Base-by-base conservation (phyloP, 2,888 invertebrate genomes). In the Hirtodrosophila alboralis region DNA sequence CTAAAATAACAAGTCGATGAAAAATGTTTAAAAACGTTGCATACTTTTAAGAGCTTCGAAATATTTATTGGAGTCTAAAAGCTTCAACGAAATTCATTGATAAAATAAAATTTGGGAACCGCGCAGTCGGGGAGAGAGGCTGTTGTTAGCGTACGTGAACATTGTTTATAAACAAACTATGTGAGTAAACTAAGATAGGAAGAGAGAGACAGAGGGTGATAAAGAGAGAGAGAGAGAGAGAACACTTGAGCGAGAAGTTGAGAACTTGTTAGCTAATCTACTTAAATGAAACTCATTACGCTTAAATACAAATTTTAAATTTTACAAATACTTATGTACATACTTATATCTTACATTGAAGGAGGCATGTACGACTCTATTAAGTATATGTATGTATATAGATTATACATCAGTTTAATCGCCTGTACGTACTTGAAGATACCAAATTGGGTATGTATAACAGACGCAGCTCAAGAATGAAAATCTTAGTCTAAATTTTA, bases 151-250 rank as follows among this genome's bases (percentile, higher is more conserved):
- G 44, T 57, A 69, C 38, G 53, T 49, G 30, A 34, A 61, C 49
- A 41, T 70, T 77, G 70, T 75, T 77, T 75, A 77, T 66, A 77
- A 77, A 77, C 70, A 70, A 69, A 73, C 41, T 30, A 23, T 41
- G 52, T 33, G 31, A 37, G 56, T 53, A 52, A 59, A 48, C 30
- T 40, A 43, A 45, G 49, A 14, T 33, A 28, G 34, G 52, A 59
- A 37, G n/a, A n/a, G 34, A 44, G 30, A 6, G 13, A 30, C 23
- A 14, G 23, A 36, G 28, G 2, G 16, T 5, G 10, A 14, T n/a
- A 26, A 14, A 31, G 31, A 40, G 4, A 36, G 40, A 16, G 33
- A 43, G 14, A n/a, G 37, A 23, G 4, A 5, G 10, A 28, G 36
- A 27, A 31, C 41, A 28, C 27, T 4, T 34, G 38, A 9, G 21